Percentiles rank a stretch among this genome's conserved stretches.
Evolutionary conservation across 2,113 vertebrate genomes (phyloP).

Genomic region (Malaclemys terrapin): DNA sequence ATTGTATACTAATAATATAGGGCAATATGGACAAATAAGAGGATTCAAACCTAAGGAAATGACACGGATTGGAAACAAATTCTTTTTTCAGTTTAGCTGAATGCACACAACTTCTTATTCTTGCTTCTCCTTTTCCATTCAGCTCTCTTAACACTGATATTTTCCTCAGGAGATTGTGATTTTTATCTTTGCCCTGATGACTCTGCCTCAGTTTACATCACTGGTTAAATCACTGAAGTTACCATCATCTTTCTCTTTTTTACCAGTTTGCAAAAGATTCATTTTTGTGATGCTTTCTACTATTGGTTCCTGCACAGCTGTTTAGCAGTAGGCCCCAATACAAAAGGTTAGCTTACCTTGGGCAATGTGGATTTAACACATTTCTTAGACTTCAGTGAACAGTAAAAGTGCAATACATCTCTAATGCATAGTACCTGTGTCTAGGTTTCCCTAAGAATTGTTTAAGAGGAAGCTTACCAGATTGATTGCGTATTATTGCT

Average conservation of each 20-base stretch:
- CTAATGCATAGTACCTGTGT: neutral
- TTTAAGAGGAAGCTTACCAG: neutral
- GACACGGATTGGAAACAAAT: neutral
- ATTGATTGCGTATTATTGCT: neutral
- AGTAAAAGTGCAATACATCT: neutral
- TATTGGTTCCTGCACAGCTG: neutral
- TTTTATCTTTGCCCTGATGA: neutral
- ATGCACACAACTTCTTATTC: neutral
- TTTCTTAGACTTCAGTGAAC: neutral
- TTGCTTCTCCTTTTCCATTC: neutral
- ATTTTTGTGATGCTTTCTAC: neutral
- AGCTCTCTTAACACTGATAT: neutral
- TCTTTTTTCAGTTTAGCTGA: neutral
- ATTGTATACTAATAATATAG: neutral
- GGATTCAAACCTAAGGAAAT: neutral
- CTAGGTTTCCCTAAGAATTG: neutral
- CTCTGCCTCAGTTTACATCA: neutral
- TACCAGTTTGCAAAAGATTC: neutral
- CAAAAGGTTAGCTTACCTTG: neutral
- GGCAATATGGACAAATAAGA: neutral
- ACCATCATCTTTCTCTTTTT: neutral
- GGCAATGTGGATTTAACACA: neutral
- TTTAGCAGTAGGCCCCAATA: neutral
- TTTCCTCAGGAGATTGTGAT: neutral
- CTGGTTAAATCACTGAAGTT: neutral